Evolutionary conservation across 2,888 invertebrate species (phyloP), one percentile per base, ranked within the genome.

Genomic region (Ochropleura plecta): DNA sequence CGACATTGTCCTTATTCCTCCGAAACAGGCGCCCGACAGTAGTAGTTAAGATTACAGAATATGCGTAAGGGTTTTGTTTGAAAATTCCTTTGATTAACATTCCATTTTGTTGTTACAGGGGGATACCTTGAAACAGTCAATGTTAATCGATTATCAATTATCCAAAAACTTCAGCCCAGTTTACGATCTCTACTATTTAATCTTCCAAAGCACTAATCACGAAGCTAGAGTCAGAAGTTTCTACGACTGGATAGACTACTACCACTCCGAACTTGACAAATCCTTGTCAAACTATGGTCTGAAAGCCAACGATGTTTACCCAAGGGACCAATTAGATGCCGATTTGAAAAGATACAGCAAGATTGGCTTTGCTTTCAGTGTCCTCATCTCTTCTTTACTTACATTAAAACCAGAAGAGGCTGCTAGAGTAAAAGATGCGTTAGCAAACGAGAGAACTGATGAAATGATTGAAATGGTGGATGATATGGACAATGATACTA

Each of bases 71-170:
- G 30, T 49, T 49, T 5, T 16, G 16, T 49, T 14, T 16, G 5
- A 49, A 64, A 16, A 44, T 40, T 10, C 0, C 0, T 20, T 66
- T 62, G 1, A 30, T 4, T 40, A 66, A 67, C 30, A 18, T 44
- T 48, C 0, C 0, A 2, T 53, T 73, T 44, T 65, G 4, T 0
- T 53, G 16, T 8, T 91, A 44, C 88, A 93, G 92, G 87, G 85
- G 5, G 86, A 84, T 3, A 68, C 70, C 5, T 66, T 87, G 0
- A 78, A 82, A 6, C 82, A 90, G 14, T 88, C 88, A 20, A 80
- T 92, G 0, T 82, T 93, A 79, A 89, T 93, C 7, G 93, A 93
- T 81, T 93, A 92, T 73, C 93, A 93, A 76, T 4, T 88, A 18
- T 86, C 89, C 0, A 89, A 71, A 62, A 88, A 87, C 71, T 82